Evolutionary conservation across 2,797 vertebrate species (phyloP).

Genomic region (Nyctalus aviator): DNA sequence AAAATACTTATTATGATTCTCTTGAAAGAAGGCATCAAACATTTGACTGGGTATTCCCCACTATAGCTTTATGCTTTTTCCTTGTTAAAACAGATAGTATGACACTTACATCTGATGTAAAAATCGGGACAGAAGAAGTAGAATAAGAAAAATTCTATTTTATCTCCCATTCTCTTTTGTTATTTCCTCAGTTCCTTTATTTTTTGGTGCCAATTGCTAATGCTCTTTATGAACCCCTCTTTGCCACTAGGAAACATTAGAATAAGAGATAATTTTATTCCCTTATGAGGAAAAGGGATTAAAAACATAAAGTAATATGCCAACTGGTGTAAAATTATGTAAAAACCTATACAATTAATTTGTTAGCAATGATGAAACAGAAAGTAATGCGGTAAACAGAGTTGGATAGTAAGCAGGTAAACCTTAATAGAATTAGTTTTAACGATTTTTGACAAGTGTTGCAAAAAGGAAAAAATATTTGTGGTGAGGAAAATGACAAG

Average conservation of each 20-base stretch:
- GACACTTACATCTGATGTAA: background rate
- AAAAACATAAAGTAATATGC: background rate
- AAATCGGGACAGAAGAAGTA: conserved; percentile 26
- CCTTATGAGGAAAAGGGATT: background rate
- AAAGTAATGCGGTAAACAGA: conserved; percentile 6
- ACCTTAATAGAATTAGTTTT: conserved; percentile 17
- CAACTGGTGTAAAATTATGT: background rate
- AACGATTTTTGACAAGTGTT: conserved; percentile 38
- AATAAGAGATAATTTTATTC: background rate
- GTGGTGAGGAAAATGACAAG: conserved; percentile 58
- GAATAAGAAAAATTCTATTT: conserved; percentile 19
- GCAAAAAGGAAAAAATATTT: conserved; percentile 25
- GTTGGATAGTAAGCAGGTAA: background rate
- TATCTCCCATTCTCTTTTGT: background rate
- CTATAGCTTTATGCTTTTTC: background rate
- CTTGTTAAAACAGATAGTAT: background rate
- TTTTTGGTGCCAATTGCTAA: background rate
- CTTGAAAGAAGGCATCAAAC: background rate
- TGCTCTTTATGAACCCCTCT: background rate
- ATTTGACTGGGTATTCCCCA: background rate
- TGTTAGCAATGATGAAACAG: background rate
- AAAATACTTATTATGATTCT: conserved; percentile 7
- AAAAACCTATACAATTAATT: background rate
- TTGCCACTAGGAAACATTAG: background rate
- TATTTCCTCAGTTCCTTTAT: conserved; percentile 4